Conservation (phyloP, 2,113 vertebrate genomes). For the Pelvicachromis taeniatus region DNA sequence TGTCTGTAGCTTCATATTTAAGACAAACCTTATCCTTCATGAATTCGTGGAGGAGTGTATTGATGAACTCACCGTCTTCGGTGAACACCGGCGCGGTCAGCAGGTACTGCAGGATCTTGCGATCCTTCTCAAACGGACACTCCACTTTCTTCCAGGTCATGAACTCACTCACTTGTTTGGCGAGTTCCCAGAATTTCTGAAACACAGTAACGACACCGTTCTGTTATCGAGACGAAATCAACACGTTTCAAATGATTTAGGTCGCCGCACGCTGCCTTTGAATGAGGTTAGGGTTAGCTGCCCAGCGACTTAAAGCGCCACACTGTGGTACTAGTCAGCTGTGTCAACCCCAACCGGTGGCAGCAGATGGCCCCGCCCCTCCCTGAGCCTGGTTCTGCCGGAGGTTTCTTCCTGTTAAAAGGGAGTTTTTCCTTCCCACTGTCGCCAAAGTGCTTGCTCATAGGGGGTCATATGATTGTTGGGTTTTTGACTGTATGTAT, state of each 20-base stretch:
- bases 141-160: slow-evolving; percentile 94
- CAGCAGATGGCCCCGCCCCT: too few species aligned
- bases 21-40: too few species aligned
- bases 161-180: slow-evolving; percentile 92
- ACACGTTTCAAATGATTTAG: neutral
- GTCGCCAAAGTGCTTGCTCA: too few species aligned
- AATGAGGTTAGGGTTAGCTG: neutral
- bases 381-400: too few species aligned
- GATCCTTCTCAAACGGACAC: slow-evolving; percentile 91
- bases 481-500: too few species aligned
- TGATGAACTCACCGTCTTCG: slow-evolving; percentile 86
- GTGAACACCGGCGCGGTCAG: slow-evolving; percentile 86
- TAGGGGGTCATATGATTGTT: too few species aligned
- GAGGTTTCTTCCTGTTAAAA: too few species aligned
- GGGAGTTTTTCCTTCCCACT: too few species aligned
- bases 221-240: neutral
- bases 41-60: too few species aligned
- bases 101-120: slow-evolving; percentile 88
- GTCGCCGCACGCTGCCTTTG: neutral
- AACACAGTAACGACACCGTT: neutral
- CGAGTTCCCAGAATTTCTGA: slow-evolving; percentile 96
- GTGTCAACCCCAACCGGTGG: too few species aligned
- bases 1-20: neutral
- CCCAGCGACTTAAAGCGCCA: neutral
- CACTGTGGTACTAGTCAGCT: neutral